Conservation (phyloP, 2,888 invertebrate species). For the Carcina quercana region DNA sequence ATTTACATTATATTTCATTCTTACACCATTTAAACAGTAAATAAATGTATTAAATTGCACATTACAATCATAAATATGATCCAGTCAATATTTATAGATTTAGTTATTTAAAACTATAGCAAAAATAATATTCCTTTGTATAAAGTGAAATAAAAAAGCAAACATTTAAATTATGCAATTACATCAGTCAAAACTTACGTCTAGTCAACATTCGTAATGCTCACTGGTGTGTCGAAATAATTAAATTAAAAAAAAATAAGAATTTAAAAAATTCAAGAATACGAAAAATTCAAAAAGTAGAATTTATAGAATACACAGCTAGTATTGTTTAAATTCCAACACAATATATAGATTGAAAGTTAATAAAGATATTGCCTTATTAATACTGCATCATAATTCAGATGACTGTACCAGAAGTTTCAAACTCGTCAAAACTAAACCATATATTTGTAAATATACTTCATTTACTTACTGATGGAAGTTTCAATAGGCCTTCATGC, state of each 20-base stretch:
- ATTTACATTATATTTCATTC: conserved; percentile 42
- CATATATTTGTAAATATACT: no score
- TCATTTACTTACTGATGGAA: no score
- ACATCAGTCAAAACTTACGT: conserved; percentile 49
- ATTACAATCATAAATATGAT: conserved; percentile 62
- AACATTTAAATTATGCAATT: conserved; percentile 57
- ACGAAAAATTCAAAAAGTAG: no score
- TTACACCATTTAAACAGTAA: conserved; percentile 27
- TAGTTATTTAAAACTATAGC: conserved; percentile 32
- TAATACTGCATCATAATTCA: no score
- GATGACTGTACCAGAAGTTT: no score
- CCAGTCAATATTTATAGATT: conserved; percentile 61
- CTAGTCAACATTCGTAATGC: conserved; percentile 19
- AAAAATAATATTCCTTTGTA: conserved; percentile 28
- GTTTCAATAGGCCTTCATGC: no score
- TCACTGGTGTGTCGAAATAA: conserved; percentile 15
- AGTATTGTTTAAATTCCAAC: conserved; percentile 9
- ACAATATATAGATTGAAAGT: neutral
- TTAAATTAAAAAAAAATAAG: conserved; percentile 22
- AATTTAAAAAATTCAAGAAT: conserved; percentile 13
- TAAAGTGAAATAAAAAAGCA: conserved; percentile 41
- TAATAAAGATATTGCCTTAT: neutral
- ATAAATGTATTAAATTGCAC: conserved; percentile 55
- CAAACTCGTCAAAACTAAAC: no score
- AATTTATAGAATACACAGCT: no score